Base-by-base conservation (phyloP, 2,797 vertebrate genomes). In the Helicolenus hilgendorfi region DNA sequence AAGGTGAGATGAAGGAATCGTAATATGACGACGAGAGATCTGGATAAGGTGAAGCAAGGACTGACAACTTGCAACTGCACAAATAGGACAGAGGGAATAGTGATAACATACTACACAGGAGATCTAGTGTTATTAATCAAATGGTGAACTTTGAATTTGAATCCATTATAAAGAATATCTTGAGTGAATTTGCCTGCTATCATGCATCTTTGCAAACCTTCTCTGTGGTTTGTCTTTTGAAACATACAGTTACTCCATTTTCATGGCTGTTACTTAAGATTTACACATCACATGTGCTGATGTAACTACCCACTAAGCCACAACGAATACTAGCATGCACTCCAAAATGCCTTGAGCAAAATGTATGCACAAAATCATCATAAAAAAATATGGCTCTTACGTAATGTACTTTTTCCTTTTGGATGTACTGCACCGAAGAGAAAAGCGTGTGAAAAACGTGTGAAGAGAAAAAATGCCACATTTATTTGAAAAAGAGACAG, bases 211-310 rank as follows among this genome's bases (percentile, higher is more conserved):
- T 5, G 1, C 53, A 86, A 79, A 60, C 3, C 24, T 11, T 65
- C 0, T 11, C 1, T 86, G 85, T 68, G 38, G 88, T 69, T 89
- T 85, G 22, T 72, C 64, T 93, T 92, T 92, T 79, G 91, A 72
- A 94, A 94, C 56, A 49, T 20, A 2, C 33, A 63, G 72, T 91
- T 89, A 8, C 79, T 29, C 77, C 7, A 87, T 73, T 77, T 64
- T 18, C 11, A 15, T 33, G 20, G 41, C 3, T 62, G 78, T 92
- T 91, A 35, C 84, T 33, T 53, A 76, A 82, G 11, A 4, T 78
- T 22, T 70, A 81, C 45, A 55, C 56, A 79, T 62, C 18, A 71
- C 22, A 14, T 35, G 13, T 22, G 27, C 31, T 62, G 15, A 9
- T 67, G 64, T 18, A 79, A 80, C 24, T 0, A 18, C 7, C n/a